Conservation (phyloP, 2,113 vertebrate species). For the Vanacampus margaritifer region DNA sequence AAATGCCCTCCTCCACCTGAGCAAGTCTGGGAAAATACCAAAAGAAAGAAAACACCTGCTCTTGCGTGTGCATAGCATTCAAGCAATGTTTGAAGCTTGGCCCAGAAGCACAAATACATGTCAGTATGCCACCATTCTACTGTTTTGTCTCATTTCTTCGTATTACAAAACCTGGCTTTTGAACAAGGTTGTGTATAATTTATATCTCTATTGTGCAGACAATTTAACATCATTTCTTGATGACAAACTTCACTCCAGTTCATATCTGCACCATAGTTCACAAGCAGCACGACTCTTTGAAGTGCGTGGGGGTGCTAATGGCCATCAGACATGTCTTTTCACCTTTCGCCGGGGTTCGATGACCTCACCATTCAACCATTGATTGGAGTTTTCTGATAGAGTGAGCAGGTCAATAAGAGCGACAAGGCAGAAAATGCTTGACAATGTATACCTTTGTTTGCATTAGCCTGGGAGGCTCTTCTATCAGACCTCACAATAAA, state of each 20-base stretch:
- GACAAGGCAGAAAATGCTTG: conserved; percentile 36
- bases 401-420: conserved; percentile 39
- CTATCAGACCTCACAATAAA: conserved; percentile 41
- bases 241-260: conserved; percentile 9
- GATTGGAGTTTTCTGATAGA: conserved; percentile 33
- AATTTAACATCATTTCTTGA: neutral
- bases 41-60: too few species aligned
- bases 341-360: conserved; percentile 17
- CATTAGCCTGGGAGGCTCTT: conserved; percentile 38
- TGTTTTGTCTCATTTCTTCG: neutral
- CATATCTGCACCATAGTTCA: neutral
- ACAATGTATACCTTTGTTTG: conserved; percentile 40
- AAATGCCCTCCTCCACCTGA: too few species aligned
- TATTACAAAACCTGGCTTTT: neutral
- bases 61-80: too few species aligned
- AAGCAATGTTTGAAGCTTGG: conserved; percentile 37
- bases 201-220: neutral
- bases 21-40: too few species aligned
- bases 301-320: conserved; percentile 1
- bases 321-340: conserved; percentile 18
- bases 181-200: neutral
- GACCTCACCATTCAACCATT: conserved; percentile 27
- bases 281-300: conserved; percentile 5
- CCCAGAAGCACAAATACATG: conserved; percentile 26
- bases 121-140: conserved; percentile 5